Evolutionary conservation across 2,888 invertebrate species (phyloP).

Genomic region (Lissocephala sabroskyi): DNA sequence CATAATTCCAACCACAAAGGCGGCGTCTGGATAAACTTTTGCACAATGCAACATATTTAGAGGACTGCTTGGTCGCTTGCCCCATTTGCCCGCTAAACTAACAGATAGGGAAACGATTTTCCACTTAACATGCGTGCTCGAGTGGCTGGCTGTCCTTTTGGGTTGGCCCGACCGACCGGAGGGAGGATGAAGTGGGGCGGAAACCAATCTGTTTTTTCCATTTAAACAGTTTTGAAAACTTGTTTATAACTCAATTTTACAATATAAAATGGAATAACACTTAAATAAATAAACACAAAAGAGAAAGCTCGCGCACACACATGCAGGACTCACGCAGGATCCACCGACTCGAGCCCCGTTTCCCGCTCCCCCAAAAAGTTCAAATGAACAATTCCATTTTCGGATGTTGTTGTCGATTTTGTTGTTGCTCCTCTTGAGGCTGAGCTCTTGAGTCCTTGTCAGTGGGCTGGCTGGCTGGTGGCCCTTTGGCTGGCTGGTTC

Average conservation of each 20-base stretch:
- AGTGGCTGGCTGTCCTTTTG: conserved; percentile 33
- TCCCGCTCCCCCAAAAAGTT: neutral
- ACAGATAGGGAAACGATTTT: conserved; percentile 45
- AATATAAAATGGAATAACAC: conserved; percentile 58
- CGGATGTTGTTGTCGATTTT: neutral
- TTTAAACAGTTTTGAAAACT: conserved; percentile 54
- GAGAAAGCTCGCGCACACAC: neutral
- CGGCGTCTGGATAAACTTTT: too few relatives aligned
- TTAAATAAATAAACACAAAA: conserved; percentile 52
- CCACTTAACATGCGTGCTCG: conserved; percentile 62
- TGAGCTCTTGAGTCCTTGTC: too few relatives aligned
- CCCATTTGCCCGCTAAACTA: too few relatives aligned
- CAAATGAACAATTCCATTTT: conserved; percentile 15
- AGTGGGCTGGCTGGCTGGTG: neutral
- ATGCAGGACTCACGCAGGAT: neutral
- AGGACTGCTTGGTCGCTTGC: too few relatives aligned
- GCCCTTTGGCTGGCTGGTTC: conserved; percentile 35
- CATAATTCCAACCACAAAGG: too few relatives aligned
- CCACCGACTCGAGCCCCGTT: neutral
- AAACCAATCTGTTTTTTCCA: conserved; percentile 57
- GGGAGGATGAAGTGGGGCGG: too few relatives aligned
- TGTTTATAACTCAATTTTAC: conserved; percentile 61
- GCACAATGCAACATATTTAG: too few relatives aligned
- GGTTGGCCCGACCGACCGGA: neutral
- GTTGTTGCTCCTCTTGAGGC: too few relatives aligned